Conservation (phyloP, 2,113 vertebrate species). For the Rhinoderma darwinii region DNA sequence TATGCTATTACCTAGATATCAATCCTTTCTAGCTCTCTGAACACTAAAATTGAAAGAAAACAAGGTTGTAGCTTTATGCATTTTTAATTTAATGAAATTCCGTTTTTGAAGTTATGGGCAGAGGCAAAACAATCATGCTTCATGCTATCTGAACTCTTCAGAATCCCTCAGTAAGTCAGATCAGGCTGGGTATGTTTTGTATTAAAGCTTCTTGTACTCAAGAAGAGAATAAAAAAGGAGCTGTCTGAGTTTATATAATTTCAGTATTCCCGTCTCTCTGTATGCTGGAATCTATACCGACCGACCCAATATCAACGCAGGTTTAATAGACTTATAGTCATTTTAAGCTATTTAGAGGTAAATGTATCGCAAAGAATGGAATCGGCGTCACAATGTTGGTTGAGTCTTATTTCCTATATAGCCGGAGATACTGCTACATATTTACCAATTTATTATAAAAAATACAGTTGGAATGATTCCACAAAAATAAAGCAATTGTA, state of each 20-base stretch:
- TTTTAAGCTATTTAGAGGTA: not conserved
- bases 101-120: slow-evolving; percentile 64
- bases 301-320: not conserved
- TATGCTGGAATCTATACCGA: not conserved
- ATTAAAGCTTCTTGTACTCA: slow-evolving; percentile 26
- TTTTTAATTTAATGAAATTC: slow-evolving; percentile 73
- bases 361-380: not conserved
- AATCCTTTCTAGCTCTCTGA: slow-evolving; percentile 75
- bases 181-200: slow-evolving; percentile 10
- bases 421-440: not conserved
- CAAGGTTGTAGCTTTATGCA: slow-evolving; percentile 71
- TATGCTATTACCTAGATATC: slow-evolving; percentile 70
- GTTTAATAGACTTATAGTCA: not conserved
- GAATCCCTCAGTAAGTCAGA: slow-evolving; percentile 40
- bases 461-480: not conserved
- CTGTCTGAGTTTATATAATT: slow-evolving; percentile 2
- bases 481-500: not conserved
- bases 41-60: slow-evolving; percentile 76
- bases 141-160: slow-evolving; percentile 45
- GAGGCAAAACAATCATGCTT: slow-evolving; percentile 55
- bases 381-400: not conserved
- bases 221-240: not conserved
- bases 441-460: not conserved
- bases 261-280: not conserved
- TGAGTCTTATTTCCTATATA: not conserved